Conservation (phyloP, 92 coral and sea anemone species). For the Parazoanthus atlanticus region DNA sequence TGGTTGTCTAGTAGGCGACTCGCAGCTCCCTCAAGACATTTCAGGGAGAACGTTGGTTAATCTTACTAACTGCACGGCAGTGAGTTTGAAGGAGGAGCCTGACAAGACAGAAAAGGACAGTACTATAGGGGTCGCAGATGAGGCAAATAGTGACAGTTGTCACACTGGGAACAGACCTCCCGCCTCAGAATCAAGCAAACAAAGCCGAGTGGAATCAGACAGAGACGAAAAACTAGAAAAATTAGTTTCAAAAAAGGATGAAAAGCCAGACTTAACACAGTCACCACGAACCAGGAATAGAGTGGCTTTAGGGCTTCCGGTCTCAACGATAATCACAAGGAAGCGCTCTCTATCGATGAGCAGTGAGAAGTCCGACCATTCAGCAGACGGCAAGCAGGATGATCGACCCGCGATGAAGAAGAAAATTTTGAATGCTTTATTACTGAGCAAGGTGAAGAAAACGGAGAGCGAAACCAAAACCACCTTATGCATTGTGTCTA, state of each 20-base stretch:
- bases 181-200: background rate
- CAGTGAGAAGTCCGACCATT: constrained; percentile 40
- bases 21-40: constrained; percentile 13
- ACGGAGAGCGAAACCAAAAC: background rate
- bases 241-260: background rate
- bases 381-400: background rate
- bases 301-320: constrained; percentile 9
- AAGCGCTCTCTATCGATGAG: constrained; percentile 40
- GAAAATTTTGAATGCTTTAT: background rate
- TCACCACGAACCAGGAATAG: constrained; percentile 40
- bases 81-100: background rate
- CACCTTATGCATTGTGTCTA: background rate
- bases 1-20: constrained; percentile 28
- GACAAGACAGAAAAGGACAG: constrained; percentile 6
- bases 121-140: background rate
- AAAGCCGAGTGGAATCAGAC: background rate
- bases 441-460: constrained; percentile 6
- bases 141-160: background rate
- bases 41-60: constrained; percentile 17
- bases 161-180: background rate
- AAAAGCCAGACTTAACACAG: constrained; percentile 9
- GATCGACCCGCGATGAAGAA: constrained; percentile 1
- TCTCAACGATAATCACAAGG: constrained; percentile 25
- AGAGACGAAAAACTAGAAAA: constrained; percentile 8
- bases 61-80: constrained; percentile 1